Conservation (phyloP, 2,113 vertebrate species). For the Halichoerus grypus region DNA sequence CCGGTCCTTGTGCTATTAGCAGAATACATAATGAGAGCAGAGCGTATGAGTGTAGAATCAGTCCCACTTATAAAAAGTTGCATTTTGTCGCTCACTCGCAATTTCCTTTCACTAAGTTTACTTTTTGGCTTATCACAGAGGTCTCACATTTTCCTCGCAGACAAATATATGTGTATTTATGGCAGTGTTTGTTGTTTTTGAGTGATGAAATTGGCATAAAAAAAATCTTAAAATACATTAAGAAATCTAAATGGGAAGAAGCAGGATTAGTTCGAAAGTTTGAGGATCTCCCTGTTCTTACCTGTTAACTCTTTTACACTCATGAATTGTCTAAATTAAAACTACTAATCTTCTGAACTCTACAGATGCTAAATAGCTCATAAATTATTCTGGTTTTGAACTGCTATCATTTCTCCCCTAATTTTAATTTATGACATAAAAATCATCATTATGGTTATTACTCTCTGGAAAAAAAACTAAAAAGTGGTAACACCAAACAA, state of each 20-base stretch:
- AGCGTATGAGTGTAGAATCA: not conserved
- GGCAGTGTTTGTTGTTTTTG: not conserved
- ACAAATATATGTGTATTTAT: not conserved
- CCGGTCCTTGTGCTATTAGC: constrained; percentile 38
- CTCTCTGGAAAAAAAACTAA: not conserved
- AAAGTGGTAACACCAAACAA: not conserved
- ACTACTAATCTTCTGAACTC: not conserved
- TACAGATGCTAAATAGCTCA: not conserved
- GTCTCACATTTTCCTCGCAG: not conserved
- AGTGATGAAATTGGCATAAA: not conserved
- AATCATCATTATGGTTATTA: not conserved
- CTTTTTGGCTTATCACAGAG: not conserved
- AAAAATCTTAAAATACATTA: not conserved
- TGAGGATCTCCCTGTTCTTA: not conserved
- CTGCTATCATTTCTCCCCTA: not conserved
- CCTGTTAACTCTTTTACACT: not conserved
- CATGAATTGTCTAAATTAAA: not conserved
- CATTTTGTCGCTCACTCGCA: not conserved
- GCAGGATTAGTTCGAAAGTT: not conserved
- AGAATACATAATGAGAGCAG: constrained; percentile 55
- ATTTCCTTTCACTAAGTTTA: not conserved
- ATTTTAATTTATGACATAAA: not conserved
- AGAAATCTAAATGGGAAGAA: not conserved
- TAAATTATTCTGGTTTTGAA: not conserved
- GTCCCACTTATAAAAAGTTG: not conserved